Base-by-base conservation (phyloP, 2,888 invertebrate species). In the Leptinotarsa haldemani region DNA sequence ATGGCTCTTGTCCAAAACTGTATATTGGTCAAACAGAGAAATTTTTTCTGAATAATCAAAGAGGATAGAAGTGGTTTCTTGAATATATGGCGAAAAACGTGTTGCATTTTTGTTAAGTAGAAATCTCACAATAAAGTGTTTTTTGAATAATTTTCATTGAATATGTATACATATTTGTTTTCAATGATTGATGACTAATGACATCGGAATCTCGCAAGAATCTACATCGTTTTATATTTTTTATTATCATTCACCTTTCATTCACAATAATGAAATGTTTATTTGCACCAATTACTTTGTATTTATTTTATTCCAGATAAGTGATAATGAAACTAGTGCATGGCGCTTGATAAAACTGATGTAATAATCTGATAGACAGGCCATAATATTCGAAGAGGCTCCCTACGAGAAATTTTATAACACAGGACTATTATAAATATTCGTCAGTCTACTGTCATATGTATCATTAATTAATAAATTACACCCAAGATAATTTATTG, bases 281-380 rank as follows among this genome's bases (percentile, higher is more conserved):
- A 30, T 61, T 40, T 40, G 61, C 15, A 61, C 30, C 40, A 25
- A 61, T 61, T 61, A 61, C 40, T 25, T n/a, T 25, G 61, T 61
- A 30, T 61, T 25, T 61, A 61, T 61, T 25, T 61, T 61, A 30
- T 61, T 61, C 40, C n/a, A 61, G 61, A 61, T 61, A 61, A 61
- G 18, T 61, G 61, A 61, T 61, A 61, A 61, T 16, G 30, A n/a
- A n/a, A 25, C 30, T 61, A 61, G 61, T 61, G 56, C 56, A 56
- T 22, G 61, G 61, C 61, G 61, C 40, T 61, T 61, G 30, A 40
- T 16, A 61, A 61, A 30, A 40, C 30, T 61, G 25, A 61, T n/a
- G 61, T 40, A 61, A 61, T n/a, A n/a, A 40, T 30, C n/a, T 61
- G 40, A 61, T 30, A 61, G 61, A 61, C 61, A 61, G 61, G 61